phyloP scores from a whole-genome alignment of 2,797 vertebrate species.

The Rhinoraja longicauda region DNA sequence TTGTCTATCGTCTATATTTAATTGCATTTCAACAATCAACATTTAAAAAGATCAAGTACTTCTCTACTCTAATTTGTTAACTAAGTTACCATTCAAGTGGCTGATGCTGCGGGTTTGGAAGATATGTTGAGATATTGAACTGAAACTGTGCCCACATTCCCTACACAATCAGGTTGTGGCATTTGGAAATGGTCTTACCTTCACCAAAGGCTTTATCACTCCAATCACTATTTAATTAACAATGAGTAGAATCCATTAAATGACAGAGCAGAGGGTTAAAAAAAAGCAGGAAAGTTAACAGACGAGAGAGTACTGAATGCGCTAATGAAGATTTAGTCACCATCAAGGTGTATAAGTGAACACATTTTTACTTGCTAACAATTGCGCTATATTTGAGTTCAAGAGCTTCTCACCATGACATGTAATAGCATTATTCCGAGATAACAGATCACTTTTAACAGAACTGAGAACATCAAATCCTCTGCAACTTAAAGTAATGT shows the following conservation, averaged over 20 bases:
- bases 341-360: not conserved
- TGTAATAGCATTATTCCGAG: not conserved
- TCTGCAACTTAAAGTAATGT: not conserved
- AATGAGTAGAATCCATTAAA: not conserved
- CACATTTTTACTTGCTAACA: not conserved
- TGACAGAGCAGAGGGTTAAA: not conserved
- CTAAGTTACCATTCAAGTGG: not conserved
- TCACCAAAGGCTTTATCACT: not conserved
- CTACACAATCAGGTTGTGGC: not conserved
- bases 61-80: not conserved
- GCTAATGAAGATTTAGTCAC: not conserved
- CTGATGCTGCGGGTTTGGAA: not conserved
- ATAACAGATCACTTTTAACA: not conserved
- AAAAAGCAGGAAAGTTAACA: not conserved
- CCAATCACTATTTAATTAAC: slow-evolving; percentile 3
- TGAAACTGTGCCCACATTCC: not conserved
- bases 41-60: not conserved
- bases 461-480: not conserved
- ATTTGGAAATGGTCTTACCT: not conserved
- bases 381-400: not conserved
- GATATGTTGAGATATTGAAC: not conserved
- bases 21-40: not conserved
- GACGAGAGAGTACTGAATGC: not conserved
- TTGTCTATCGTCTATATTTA: too few species aligned
- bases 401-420: not conserved